phyloP scores from a whole-genome alignment of 2,797 vertebrate genomes.

The Ptychadena robeensis region DNA sequence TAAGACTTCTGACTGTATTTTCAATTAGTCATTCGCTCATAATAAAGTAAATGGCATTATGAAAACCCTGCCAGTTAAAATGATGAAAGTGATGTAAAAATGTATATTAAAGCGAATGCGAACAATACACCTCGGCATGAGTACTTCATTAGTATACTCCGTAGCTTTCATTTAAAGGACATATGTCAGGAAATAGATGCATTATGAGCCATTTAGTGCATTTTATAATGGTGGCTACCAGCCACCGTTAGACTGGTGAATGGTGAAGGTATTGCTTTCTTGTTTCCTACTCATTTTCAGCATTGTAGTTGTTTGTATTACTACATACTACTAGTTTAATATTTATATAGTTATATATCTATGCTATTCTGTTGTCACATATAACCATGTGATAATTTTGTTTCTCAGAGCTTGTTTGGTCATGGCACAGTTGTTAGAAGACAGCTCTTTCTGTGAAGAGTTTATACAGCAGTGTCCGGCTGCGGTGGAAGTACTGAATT shows the following conservation, averaged over 20 bases:
- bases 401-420: conserved; percentile 90
- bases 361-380: background rate
- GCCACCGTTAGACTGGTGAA: too few relatives aligned
- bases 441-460: conserved; percentile 98
- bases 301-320: too few relatives aligned
- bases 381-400: background rate
- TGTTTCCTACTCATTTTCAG: too few relatives aligned
- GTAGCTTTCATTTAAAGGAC: too few relatives aligned
- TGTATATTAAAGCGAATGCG: background rate
- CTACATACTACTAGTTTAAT: too few relatives aligned
- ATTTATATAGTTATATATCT: too few relatives aligned
- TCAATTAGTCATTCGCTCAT: too few relatives aligned
- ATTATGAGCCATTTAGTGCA: too few relatives aligned
- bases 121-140: background rate
- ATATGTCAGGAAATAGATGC: too few relatives aligned
- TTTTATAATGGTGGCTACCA: too few relatives aligned
- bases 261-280: too few relatives aligned
- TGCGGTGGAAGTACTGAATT: conserved; percentile 95
- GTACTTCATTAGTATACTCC: too few relatives aligned
- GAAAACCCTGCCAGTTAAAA: background rate
- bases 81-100: background rate
- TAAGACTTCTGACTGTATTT: background rate
- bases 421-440: conserved; percentile 98
- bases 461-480: conserved; percentile 98
- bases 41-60: background rate